Evolutionary conservation across 2,113 vertebrate genomes (phyloP).

Genomic region (Columba janthina): DNA sequence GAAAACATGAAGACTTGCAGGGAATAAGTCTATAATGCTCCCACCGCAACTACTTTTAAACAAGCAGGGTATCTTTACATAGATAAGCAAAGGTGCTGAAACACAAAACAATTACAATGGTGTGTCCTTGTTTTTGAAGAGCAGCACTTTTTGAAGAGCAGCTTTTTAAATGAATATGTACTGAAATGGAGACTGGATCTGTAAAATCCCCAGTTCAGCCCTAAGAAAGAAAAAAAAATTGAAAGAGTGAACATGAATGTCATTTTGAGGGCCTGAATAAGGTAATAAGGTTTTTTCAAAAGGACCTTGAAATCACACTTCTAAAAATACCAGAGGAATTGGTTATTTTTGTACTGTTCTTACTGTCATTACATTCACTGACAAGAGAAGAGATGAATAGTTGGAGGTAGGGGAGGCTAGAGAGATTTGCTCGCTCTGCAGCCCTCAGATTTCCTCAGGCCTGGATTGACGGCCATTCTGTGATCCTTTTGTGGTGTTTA

Average conservation of each 20-base stretch:
- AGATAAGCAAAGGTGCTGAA: background rate
- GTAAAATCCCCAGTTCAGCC: background rate
- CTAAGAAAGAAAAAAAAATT: background rate
- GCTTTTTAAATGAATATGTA: background rate
- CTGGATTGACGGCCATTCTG: background rate
- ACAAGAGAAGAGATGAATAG: background rate
- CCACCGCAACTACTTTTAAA: background rate
- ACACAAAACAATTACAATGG: background rate
- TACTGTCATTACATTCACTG: background rate
- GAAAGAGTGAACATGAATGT: background rate
- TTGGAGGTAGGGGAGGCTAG: background rate
- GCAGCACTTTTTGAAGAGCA: background rate
- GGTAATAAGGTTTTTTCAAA: background rate
- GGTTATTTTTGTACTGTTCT: slow-evolving; percentile 28
- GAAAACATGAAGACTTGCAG: background rate
- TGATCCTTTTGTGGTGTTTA: background rate
- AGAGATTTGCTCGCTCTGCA: background rate
- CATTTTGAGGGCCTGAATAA: background rate
- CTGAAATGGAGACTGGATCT: background rate
- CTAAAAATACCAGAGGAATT: slow-evolving; percentile 4
- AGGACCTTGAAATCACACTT: slow-evolving; percentile 8
- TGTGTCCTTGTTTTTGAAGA: background rate
- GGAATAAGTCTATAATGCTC: background rate
- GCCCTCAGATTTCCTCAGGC: background rate
- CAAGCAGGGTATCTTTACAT: background rate